Evolutionary conservation across 2,113 vertebrate genomes (phyloP).

Genomic region (Neolamprologus fasciatus): DNA sequence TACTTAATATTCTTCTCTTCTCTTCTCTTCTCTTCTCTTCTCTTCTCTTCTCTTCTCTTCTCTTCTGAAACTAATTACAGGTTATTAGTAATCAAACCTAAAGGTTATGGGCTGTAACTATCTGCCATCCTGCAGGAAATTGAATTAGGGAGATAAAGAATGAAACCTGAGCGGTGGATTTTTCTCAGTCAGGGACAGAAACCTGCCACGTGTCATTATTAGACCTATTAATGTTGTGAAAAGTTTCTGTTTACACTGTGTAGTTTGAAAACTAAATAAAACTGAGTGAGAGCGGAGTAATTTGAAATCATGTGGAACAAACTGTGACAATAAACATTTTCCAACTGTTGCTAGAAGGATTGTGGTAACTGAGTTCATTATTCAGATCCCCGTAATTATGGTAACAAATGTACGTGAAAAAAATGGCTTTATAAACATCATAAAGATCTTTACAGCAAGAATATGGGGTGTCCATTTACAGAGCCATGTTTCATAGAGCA

Average conservation of each 20-base stretch:
- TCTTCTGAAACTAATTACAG: constrained; percentile 30
- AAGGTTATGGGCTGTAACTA: constrained; percentile 53
- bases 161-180: not conserved
- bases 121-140: constrained; percentile 28
- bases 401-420: not conserved
- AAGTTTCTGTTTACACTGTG: not conserved
- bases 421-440: not conserved
- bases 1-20: too few relatives aligned
- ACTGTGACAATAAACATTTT: not conserved
- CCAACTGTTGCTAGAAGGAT: not conserved
- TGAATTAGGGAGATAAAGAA: constrained; percentile 37
- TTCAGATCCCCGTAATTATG: not conserved
- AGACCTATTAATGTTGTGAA: not conserved
- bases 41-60: not conserved
- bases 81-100: constrained; percentile 61
- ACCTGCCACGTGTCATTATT: not conserved
- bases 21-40: not conserved
- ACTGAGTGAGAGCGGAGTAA: not conserved
- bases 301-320: not conserved
- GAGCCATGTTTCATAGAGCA: not conserved
- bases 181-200: not conserved
- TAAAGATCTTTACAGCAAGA: not conserved
- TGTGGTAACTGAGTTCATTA: not conserved
- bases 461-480: not conserved
- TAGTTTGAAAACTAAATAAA: not conserved